Percentiles rank a stretch among this genome's conserved stretches.
Evolutionary conservation across 2,888 invertebrate species (phyloP).

Genomic region (Iselma pallidipennis): DNA sequence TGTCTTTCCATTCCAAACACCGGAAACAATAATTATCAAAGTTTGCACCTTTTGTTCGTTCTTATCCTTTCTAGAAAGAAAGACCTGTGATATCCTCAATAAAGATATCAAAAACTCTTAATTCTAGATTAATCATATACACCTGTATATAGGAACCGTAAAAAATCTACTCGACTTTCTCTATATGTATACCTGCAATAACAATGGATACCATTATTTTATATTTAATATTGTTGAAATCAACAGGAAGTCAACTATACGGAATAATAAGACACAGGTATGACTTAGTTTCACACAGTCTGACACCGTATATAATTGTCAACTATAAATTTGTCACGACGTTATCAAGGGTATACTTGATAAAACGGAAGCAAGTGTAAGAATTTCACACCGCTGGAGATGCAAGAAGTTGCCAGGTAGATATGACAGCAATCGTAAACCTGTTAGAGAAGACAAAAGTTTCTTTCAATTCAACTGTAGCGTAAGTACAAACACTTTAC

Average conservation of each 20-base stretch:
- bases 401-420: not conserved
- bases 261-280: too few relatives aligned
- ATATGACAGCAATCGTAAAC: not conserved
- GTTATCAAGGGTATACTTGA: slow-evolving; percentile 24
- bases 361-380: slow-evolving; percentile 35
- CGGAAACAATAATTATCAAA: not conserved
- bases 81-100: not conserved
- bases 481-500: too few relatives aligned
- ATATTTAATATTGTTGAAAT: not conserved
- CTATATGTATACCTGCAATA: too few relatives aligned
- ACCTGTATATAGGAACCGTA: not conserved
- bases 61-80: not conserved
- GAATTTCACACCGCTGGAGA: slow-evolving; percentile 32
- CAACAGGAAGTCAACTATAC: slow-evolving; percentile 2
- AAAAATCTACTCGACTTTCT: not conserved
- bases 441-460: not conserved
- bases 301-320: slow-evolving; percentile 21
- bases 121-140: not conserved
- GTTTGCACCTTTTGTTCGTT: not conserved
- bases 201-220: not conserved
- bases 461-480: not conserved
- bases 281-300: slow-evolving; percentile 2
- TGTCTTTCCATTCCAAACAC: not conserved
- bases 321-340: slow-evolving; percentile 29
- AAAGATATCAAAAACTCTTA: not conserved